Conservation (phyloP, 2,888 invertebrate species). For the Apamea sordens region DNA sequence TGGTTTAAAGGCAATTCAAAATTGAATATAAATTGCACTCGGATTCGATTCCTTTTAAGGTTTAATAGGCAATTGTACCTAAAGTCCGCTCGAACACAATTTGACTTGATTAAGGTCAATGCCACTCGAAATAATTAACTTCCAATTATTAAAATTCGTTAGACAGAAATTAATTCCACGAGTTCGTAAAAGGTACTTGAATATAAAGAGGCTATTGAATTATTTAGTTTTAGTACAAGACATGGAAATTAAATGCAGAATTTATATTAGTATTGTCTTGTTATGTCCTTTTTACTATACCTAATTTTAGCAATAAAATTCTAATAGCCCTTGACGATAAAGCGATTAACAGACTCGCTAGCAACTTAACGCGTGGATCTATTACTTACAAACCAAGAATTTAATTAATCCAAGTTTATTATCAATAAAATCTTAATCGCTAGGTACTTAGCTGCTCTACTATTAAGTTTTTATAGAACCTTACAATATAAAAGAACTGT, state of each 20-base stretch:
- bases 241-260: conserved; percentile 28
- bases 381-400: conserved; percentile 39
- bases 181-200: conserved; percentile 37
- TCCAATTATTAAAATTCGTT: conserved; percentile 65
- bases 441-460: conserved; percentile 19
- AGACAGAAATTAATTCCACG: conserved; percentile 53
- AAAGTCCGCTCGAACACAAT: conserved; percentile 59
- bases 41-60: conserved; percentile 69
- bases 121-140: conserved; percentile 64
- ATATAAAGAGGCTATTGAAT: conserved; percentile 38
- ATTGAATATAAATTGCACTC: conserved; percentile 70
- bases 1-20: conserved; percentile 66
- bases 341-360: conserved; percentile 12
- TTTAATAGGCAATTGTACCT: conserved; percentile 65
- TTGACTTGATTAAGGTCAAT: conserved; percentile 74
- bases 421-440: conserved; percentile 36
- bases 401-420: conserved; percentile 19
- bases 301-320: conserved; percentile 17
- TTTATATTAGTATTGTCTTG: conserved; percentile 19
- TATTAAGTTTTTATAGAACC: conserved; percentile 19
- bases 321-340: conserved; percentile 12
- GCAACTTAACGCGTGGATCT: conserved; percentile 4
- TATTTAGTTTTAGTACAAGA: conserved; percentile 14
- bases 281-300: conserved; percentile 11
- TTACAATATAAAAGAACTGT: conserved; percentile 5